Evolutionary conservation across 2,113 vertebrate genomes (phyloP).

Genomic region (Gavia stellata): DNA sequence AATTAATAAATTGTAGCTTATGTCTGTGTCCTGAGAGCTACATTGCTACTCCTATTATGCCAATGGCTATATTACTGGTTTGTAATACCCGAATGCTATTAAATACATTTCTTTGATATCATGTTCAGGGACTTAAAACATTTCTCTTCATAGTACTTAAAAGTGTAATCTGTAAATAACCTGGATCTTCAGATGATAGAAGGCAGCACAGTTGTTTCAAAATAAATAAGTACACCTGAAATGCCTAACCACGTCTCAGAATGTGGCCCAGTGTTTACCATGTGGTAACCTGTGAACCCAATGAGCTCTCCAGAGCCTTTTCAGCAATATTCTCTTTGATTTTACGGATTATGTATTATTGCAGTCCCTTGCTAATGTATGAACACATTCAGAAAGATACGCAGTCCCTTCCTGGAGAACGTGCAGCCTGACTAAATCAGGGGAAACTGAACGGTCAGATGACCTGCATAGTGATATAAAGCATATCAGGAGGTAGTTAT

Average conservation of each 20-base stretch:
- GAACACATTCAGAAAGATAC: not conserved
- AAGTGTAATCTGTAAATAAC: not conserved
- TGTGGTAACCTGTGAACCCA: not conserved
- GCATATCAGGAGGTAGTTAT: not conserved
- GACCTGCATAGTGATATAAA: not conserved
- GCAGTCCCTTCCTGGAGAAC: not conserved
- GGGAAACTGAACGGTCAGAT: not conserved
- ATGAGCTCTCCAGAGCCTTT: not conserved
- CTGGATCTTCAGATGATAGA: not conserved
- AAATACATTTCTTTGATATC: not conserved
- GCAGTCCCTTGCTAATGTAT: not conserved
- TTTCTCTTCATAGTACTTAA: not conserved
- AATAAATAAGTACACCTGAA: not conserved
- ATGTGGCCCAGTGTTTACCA: not conserved
- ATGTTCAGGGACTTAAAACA: not conserved
- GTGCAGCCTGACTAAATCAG: not conserved
- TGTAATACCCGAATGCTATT: not conserved
- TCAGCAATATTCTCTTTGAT: not conserved
- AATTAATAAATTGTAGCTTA: not conserved
- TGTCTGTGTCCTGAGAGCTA: not conserved
- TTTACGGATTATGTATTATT: not conserved
- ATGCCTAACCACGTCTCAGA: not conserved
- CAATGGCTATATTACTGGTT: not conserved
- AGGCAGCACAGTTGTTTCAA: not conserved
- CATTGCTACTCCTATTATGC: not conserved